phyloP scores from a whole-genome alignment of 35 echinoderm and acorn worm species.

The Stichopus chloronotus region DNA sequence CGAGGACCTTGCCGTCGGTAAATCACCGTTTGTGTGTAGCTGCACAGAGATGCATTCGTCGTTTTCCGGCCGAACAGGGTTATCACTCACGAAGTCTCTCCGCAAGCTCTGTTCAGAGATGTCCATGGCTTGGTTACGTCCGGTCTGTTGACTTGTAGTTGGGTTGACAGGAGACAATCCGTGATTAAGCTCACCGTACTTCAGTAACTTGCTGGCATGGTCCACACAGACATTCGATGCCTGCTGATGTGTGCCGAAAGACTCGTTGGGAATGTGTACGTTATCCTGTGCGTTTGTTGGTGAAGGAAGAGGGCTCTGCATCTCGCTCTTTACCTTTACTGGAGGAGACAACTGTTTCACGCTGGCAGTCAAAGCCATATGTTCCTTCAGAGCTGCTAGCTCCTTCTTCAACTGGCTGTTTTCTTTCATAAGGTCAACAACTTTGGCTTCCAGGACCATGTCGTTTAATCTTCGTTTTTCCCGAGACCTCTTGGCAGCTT shows the following conservation, averaged over 20 bases:
- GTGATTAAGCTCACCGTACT: neutral
- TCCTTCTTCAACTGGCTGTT: slow-evolving; percentile 77
- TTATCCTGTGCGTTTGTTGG: neutral
- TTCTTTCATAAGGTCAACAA: slow-evolving; percentile 76
- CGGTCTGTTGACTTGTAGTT: neutral
- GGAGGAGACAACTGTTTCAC: neutral
- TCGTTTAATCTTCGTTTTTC: slow-evolving; percentile 89
- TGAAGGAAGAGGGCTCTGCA: neutral
- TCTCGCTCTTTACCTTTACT: neutral
- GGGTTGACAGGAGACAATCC: neutral
- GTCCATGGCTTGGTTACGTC: neutral
- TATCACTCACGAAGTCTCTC: too few species aligned
- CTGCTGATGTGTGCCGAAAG: neutral
- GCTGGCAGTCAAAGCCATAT: neutral
- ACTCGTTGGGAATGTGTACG: neutral
- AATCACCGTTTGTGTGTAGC: too few species aligned
- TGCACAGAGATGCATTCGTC: neutral
- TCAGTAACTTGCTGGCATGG: neutral
- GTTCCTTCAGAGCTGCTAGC: slow-evolving; percentile 60
- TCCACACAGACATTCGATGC: neutral
- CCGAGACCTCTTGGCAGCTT: slow-evolving; percentile 88
- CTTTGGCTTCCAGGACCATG: slow-evolving; percentile 71
- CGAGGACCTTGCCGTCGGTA: too few species aligned
- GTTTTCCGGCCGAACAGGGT: neutral
- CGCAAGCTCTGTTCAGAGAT: neutral